Percentiles rank a stretch among this genome's conserved stretches.
Conservation (phyloP, 2,888 invertebrate species). For the Caenorhabditis angaria region DNA sequence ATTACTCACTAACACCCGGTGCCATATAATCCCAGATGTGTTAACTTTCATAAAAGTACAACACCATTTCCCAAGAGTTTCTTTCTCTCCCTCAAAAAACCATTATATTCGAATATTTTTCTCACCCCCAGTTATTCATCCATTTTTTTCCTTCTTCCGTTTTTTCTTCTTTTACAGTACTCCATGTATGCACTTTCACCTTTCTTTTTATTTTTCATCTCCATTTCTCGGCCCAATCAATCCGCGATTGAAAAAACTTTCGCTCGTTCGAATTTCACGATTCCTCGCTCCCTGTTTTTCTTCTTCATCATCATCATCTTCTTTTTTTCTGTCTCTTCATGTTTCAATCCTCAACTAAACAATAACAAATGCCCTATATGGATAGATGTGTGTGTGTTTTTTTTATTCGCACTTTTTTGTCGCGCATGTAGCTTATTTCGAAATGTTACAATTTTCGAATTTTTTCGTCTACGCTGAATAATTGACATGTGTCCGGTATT, state of each 20-base stretch:
- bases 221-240: conserved; percentile 4
- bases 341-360: conserved; percentile 16
- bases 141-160: background rate
- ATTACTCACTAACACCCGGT: no score
- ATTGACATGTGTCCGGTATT: background rate
- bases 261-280: conserved; percentile 13
- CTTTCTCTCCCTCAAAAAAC: no score
- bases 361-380: conserved; percentile 4
- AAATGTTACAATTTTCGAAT: background rate
- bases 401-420: conserved; percentile 7
- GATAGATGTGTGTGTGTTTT: background rate
- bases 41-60: no score
- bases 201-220: conserved; percentile 3
- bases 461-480: background rate
- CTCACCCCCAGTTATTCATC: no score
- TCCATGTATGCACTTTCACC: conserved; percentile 44
- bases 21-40: no score
- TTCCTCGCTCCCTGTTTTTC: conserved; percentile 14
- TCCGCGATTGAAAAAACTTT: conserved; percentile 19
- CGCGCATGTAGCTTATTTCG: conserved; percentile 10
- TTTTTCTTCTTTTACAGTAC: conserved; percentile 19
- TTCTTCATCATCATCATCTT: no score
- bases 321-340: no score
- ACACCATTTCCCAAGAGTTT: no score
- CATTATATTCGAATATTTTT: no score